Percentiles rank a stretch among this genome's conserved stretches.
These are phyloP conservation scores for Danio albolineatus DNA, from an alignment of 2,797 vertebrate species.

Conservation along the genomic window DNA sequence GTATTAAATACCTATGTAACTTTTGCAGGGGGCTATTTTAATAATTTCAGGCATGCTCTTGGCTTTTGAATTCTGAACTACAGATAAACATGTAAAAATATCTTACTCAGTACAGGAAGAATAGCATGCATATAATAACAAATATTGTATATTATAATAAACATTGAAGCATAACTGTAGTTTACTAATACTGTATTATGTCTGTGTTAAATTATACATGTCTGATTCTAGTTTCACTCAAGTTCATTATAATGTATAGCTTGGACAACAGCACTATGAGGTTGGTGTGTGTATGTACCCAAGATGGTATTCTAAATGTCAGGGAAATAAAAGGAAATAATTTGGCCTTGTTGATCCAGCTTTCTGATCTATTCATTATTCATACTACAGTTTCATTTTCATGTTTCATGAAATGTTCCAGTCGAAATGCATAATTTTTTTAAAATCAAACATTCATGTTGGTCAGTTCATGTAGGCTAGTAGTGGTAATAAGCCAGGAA, in stretches of 20 bases:
- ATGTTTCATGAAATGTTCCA: neutral
- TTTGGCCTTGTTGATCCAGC: neutral
- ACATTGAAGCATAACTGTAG: too few species aligned
- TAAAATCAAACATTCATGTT: slow-evolving; percentile 65
- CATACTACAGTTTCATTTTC: neutral
- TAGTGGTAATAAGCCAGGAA: slow-evolving; percentile 25
- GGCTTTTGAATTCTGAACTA: too few species aligned
- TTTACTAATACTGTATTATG: neutral
- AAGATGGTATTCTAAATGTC: slow-evolving; percentile 33
- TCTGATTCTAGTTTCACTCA: neutral
- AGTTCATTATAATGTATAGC: slow-evolving; percentile 58
- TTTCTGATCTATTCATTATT: slow-evolving; percentile 32
- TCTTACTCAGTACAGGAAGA: too few species aligned
- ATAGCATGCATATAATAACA: too few species aligned
- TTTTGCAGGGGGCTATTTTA: too few species aligned
- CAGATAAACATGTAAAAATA: too few species aligned
- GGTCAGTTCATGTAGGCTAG: slow-evolving; percentile 56
- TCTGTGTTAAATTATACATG: neutral
- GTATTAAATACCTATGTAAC: too few species aligned
- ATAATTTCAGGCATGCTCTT: too few species aligned
- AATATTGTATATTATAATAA: too few species aligned
- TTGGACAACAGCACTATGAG: slow-evolving; percentile 67
- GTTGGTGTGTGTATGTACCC: slow-evolving; percentile 61
- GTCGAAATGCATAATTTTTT: slow-evolving; percentile 37
- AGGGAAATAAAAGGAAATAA: too few species aligned